A percentile compares a stretch with the other conserved stretches of the same genome.
Conservation (phyloP, 92 coral and sea anemone species). For the Paragorgia papillata region DNA sequence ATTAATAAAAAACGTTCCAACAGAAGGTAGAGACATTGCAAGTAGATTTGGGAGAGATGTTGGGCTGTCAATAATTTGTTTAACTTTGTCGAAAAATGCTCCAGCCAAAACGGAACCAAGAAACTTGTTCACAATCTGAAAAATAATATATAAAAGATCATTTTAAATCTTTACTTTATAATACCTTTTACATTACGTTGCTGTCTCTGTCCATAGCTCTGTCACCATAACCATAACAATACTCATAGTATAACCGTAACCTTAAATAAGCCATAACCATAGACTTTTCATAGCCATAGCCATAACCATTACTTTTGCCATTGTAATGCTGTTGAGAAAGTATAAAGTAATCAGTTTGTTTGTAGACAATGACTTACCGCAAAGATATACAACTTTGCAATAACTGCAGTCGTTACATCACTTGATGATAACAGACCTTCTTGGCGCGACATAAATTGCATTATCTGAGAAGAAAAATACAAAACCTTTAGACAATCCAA, state of each 20-base stretch:
- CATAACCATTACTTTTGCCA: too few relatives aligned
- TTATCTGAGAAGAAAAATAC: slow-evolving; percentile 48
- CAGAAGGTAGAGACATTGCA: slow-evolving; percentile 85
- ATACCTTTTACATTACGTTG: not conserved
- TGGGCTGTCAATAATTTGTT: slow-evolving; percentile 60
- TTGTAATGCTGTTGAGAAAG: too few relatives aligned
- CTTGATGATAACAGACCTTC: slow-evolving; percentile 77
- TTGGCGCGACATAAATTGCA: slow-evolving; percentile 64
- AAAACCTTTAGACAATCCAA: not conserved
- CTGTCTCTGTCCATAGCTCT: too few relatives aligned
- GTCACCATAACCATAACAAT: too few relatives aligned
- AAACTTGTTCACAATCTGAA: slow-evolving; percentile 85
- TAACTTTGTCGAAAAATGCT: slow-evolving; percentile 63
- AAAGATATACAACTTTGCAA: slow-evolving; percentile 87
- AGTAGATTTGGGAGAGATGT: slow-evolving; percentile 64
- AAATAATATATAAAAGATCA: not conserved
- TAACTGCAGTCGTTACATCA: slow-evolving; percentile 74
- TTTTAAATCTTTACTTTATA: not conserved
- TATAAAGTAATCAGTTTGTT: not conserved
- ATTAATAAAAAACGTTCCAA: slow-evolving; percentile 80
- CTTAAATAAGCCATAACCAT: too few relatives aligned
- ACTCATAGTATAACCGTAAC: too few relatives aligned
- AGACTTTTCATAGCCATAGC: too few relatives aligned
- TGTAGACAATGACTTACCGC: slow-evolving; percentile 53
- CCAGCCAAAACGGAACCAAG: slow-evolving; percentile 75